These are phyloP conservation scores for Junco hyemalis DNA, from an alignment of 2,113 vertebrate genomes.

Conservation along the genomic window DNA sequence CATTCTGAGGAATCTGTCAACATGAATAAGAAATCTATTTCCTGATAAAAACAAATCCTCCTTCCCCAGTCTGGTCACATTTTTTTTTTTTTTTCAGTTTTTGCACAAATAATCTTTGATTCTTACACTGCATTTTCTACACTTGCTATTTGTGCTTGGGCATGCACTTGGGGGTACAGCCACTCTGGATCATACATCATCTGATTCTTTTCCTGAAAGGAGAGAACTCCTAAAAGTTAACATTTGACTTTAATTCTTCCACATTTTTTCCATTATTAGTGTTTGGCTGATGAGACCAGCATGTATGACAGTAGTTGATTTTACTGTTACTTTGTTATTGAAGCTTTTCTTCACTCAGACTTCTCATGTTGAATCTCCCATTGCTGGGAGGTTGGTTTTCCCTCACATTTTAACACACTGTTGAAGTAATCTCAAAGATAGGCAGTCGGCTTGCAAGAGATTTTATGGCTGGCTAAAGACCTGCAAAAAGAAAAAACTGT, in stretches of 20 bases:
- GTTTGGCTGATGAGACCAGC: neutral
- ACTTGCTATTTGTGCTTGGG: neutral
- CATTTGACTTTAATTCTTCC: neutral
- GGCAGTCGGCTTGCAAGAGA: neutral
- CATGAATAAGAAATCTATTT: neutral
- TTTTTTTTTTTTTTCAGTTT: neutral
- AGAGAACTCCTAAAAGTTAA: neutral
- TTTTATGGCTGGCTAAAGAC: neutral
- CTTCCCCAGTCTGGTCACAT: neutral
- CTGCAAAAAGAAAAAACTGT: neutral
- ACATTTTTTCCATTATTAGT: neutral
- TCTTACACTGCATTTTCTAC: neutral
- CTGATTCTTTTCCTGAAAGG: neutral
- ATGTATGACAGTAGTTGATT: neutral
- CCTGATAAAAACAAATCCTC: neutral
- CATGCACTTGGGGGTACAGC: neutral
- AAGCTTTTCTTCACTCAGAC: neutral
- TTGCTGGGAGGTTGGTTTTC: neutral
- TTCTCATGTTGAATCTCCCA: neutral
- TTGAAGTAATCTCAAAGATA: neutral
- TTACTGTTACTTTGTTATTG: neutral
- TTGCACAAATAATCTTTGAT: neutral
- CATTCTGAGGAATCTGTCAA: neutral
- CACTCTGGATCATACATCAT: neutral
- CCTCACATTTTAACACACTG: neutral